Percentiles rank a stretch among this genome's conserved stretches.
Evolutionary conservation across 2,113 vertebrate genomes (phyloP).

Genomic region (Erythrolamprus reginae): DNA sequence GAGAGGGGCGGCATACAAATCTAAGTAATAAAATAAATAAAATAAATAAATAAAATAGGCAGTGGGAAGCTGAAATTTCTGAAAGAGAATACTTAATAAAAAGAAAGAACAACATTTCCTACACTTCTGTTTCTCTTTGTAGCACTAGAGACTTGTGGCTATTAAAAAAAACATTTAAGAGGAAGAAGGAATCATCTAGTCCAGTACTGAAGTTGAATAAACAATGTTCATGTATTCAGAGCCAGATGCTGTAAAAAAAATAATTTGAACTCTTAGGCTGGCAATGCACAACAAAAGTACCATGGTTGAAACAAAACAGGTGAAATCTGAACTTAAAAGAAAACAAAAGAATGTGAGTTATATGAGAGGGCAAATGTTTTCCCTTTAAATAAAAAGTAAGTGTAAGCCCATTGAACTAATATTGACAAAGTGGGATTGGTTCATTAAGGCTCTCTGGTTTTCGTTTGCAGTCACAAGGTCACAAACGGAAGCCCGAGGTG

Average conservation of each 20-base stretch:
- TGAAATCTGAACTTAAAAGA: not conserved
- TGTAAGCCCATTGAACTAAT: not conserved
- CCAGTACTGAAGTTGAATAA: not conserved
- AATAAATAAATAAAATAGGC: too few relatives aligned
- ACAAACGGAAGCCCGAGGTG: not conserved
- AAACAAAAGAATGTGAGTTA: not conserved
- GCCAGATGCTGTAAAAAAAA: not conserved
- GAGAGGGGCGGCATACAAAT: too few relatives aligned
- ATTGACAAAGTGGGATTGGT: not conserved
- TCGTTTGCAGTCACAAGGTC: not conserved
- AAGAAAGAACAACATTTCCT: not conserved
- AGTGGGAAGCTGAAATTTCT: not conserved
- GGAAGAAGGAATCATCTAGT: not conserved
- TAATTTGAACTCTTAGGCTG: not conserved
- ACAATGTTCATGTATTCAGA: not conserved
- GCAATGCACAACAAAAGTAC: not conserved
- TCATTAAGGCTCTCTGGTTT: not conserved
- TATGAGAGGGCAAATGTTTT: not conserved
- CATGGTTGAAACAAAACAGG: not conserved
- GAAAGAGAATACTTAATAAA: not conserved
- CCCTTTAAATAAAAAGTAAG: not conserved
- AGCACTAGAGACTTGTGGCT: not conserved
- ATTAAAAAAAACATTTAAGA: not conserved
- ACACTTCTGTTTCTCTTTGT: not conserved
- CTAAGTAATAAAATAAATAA: too few relatives aligned